phyloP scores from a whole-genome alignment of 2,888 invertebrate species.

The Mimachlamys varia region DNA sequence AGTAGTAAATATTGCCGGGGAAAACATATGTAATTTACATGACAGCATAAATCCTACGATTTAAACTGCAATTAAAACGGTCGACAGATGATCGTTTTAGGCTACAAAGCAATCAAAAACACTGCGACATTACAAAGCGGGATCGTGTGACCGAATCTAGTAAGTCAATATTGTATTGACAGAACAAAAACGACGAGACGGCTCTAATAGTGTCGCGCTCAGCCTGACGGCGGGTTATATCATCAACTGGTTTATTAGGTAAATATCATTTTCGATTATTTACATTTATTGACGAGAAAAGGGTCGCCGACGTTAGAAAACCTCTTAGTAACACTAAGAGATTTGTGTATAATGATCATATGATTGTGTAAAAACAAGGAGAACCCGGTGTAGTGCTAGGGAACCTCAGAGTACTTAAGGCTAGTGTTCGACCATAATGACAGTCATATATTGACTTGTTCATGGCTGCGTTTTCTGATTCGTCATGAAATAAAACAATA shows the following conservation, averaged over 20 bases:
- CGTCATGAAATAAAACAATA: neutral
- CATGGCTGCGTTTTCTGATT: neutral
- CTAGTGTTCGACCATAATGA: neutral
- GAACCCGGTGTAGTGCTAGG: neutral
- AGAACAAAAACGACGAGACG: neutral
- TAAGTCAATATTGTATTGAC: constrained; percentile 1
- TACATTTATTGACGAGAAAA: neutral
- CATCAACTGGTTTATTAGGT: neutral
- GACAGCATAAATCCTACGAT: neutral
- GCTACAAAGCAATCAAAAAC: neutral
- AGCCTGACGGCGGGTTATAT: neutral
- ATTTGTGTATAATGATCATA: neutral
- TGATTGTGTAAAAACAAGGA: neutral
- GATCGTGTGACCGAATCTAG: neutral
- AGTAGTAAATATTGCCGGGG: neutral
- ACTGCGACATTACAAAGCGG: neutral
- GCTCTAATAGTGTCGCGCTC: neutral
- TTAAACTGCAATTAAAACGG: constrained; percentile 19
- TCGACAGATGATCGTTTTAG: neutral
- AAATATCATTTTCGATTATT: constrained; percentile 16
- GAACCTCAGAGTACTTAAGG: neutral
- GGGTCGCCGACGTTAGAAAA: neutral
- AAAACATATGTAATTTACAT: neutral
- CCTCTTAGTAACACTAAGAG: neutral
- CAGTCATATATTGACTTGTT: neutral